A percentile compares a stretch with the other conserved stretches of the same genome.
phyloP scores from a whole-genome alignment of 2,113 vertebrate species.

The Amblyopsis rosae region DNA sequence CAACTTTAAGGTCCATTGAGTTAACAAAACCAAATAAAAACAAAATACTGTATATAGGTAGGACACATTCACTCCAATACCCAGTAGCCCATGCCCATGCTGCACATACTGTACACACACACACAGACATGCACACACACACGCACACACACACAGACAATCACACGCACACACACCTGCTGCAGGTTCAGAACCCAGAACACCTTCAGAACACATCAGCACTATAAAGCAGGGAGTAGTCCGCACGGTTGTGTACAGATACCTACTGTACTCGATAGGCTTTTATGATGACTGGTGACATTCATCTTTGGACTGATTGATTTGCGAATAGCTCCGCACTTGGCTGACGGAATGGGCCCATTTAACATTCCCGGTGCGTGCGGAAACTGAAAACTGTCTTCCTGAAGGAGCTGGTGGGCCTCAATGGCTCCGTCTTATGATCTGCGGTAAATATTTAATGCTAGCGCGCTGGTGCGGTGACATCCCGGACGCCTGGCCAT shows the following conservation, averaged over 20 bases:
- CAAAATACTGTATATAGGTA: background rate
- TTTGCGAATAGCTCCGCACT: constrained; percentile 45
- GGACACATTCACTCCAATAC: background rate
- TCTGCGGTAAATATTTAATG: constrained; percentile 78
- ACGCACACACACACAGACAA: too few species aligned
- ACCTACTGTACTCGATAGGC: constrained; percentile 22
- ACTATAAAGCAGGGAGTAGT: background rate
- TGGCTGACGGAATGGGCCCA: constrained; percentile 27
- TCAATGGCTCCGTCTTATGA: constrained; percentile 66
- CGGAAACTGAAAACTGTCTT: constrained; percentile 49
- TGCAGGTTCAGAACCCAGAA: constrained; percentile 7
- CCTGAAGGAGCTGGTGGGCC: constrained; percentile 53
- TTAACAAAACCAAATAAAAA: constrained; percentile 14
- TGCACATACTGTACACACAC: background rate
- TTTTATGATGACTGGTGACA: constrained; percentile 41
- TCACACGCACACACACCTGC: too few species aligned
- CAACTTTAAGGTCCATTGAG: constrained; percentile 23
- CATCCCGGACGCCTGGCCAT: constrained; percentile 64
- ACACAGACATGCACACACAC: too few species aligned
- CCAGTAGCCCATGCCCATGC: background rate
- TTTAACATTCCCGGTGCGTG: constrained; percentile 58
- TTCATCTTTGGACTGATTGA: constrained; percentile 40
- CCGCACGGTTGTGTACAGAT: constrained; percentile 7
- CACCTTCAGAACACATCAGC: too few species aligned
- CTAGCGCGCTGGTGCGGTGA: constrained; percentile 61